Conservation (phyloP, 2,797 vertebrate species). For the Siniperca undulata region DNA sequence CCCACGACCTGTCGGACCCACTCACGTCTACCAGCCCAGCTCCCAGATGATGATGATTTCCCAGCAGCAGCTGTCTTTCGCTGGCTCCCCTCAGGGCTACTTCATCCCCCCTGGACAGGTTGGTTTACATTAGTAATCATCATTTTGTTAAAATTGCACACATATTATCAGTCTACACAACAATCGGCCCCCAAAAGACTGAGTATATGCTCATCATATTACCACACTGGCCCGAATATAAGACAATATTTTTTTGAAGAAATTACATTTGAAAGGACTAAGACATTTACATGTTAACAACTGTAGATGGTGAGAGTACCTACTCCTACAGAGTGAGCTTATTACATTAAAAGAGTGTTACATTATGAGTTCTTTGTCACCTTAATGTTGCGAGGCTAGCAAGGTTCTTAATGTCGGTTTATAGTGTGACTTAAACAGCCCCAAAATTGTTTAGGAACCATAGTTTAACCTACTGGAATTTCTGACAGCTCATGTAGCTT, state of each 20-base stretch:
- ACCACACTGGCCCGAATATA: not conserved
- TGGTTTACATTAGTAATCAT: conserved; percentile 51
- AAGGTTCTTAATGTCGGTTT: not conserved
- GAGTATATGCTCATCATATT: not conserved
- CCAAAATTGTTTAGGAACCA: not conserved
- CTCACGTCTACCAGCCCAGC: conserved; percentile 92
- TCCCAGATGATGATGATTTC: conserved; percentile 99
- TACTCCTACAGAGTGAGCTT: not conserved
- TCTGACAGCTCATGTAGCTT: not conserved
- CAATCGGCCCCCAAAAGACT: not conserved
- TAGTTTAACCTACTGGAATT: not conserved
- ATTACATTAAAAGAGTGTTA: not conserved
- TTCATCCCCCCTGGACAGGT: conserved; percentile 94
- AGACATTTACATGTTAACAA: not conserved
- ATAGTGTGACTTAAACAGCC: not conserved
- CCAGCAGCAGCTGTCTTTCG: conserved; percentile 92
- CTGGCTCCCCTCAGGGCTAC: conserved; percentile 94
- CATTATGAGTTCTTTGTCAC: not conserved
- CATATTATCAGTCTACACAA: not conserved
- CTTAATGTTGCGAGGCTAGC: too few relatives aligned
- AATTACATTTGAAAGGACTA: not conserved
- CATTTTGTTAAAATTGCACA: not conserved
- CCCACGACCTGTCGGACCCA: conserved; percentile 90
- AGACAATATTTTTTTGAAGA: not conserved
- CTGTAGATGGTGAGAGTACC: not conserved